Percentiles rank a stretch among this genome's conserved stretches.
Evolutionary conservation across 2,113 vertebrate genomes (phyloP).

Genomic region (Aphyosemion australe): DNA sequence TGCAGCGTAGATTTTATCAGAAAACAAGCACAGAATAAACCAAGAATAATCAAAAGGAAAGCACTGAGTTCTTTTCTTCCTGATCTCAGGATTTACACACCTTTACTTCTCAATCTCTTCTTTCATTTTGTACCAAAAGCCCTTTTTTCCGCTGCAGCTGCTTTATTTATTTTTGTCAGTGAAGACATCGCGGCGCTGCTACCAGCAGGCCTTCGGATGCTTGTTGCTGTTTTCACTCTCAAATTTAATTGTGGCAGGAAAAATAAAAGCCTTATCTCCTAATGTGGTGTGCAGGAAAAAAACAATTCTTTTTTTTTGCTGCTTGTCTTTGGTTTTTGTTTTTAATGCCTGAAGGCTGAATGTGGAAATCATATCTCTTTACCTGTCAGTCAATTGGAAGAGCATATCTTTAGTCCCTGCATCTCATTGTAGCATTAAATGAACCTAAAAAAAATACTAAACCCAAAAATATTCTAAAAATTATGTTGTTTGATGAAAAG

Average conservation of each 20-base stretch:
- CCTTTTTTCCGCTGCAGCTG: slow-evolving; percentile 35
- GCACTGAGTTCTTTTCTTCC: not conserved
- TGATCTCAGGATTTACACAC: slow-evolving; percentile 7
- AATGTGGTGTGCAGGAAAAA: slow-evolving; percentile 48
- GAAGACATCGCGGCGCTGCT: slow-evolving; percentile 50
- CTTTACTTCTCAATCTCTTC: slow-evolving; percentile 6
- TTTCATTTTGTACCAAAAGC: slow-evolving; percentile 23
- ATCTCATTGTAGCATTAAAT: too few relatives aligned
- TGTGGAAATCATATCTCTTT: slow-evolving; percentile 1
- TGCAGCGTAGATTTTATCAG: not conserved
- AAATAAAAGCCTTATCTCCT: slow-evolving; percentile 66
- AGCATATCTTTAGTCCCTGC: too few relatives aligned
- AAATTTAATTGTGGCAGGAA: slow-evolving; percentile 68
- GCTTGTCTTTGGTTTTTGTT: slow-evolving; percentile 23
- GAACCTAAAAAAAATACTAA: too few relatives aligned
- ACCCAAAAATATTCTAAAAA: too few relatives aligned
- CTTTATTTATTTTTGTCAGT: slow-evolving; percentile 60
- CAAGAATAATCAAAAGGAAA: slow-evolving; percentile 5
- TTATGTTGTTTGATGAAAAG: too few relatives aligned
- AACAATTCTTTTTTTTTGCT: slow-evolving; percentile 33
- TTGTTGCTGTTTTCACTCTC: slow-evolving; percentile 47
- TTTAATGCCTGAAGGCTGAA: slow-evolving; percentile 25
- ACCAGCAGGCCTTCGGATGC: slow-evolving; percentile 66
- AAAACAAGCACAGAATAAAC: slow-evolving; percentile 5
- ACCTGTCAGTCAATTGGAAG: too few relatives aligned